phyloP scores from a whole-genome alignment of 2,113 vertebrate species.

The Vicugna pacos region DNA sequence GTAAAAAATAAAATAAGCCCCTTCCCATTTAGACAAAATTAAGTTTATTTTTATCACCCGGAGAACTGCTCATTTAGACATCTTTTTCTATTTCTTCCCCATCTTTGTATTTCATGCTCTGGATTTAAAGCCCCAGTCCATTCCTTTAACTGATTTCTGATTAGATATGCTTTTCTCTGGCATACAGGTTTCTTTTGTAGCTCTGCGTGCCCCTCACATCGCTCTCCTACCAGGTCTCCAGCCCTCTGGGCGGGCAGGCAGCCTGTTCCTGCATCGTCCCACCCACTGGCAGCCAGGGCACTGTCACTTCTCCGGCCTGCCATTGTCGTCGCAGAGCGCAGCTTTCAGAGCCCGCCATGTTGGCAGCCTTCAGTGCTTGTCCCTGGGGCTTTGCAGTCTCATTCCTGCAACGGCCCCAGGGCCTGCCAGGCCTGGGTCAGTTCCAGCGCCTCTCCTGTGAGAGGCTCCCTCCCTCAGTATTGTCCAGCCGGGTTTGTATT shows the following conservation, averaged over 20 bases:
- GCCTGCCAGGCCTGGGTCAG: conserved; percentile 48
- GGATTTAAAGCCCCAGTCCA: not conserved
- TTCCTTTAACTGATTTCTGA: conserved; percentile 25
- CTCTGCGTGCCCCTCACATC: not conserved
- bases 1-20: not conserved
- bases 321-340: not conserved
- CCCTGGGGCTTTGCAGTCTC: conserved; percentile 17
- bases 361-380: conserved; percentile 50
- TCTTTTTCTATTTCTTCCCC: not conserved
- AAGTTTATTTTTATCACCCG: not conserved
- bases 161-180: not conserved
- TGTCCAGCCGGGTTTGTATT: conserved; percentile 65
- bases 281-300: not conserved
- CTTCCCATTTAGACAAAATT: not conserved
- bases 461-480: conserved; percentile 42
- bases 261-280: conserved; percentile 25
- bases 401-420: not conserved
- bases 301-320: not conserved
- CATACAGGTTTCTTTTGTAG: not conserved
- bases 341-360: not conserved
- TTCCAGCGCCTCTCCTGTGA: conserved; percentile 47
- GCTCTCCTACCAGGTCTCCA: not conserved
- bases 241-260: conserved; percentile 50
- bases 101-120: not conserved
- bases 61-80: not conserved